Evolutionary conservation across 2,113 vertebrate genomes (phyloP).

Genomic region (Pituophis catenifer): DNA sequence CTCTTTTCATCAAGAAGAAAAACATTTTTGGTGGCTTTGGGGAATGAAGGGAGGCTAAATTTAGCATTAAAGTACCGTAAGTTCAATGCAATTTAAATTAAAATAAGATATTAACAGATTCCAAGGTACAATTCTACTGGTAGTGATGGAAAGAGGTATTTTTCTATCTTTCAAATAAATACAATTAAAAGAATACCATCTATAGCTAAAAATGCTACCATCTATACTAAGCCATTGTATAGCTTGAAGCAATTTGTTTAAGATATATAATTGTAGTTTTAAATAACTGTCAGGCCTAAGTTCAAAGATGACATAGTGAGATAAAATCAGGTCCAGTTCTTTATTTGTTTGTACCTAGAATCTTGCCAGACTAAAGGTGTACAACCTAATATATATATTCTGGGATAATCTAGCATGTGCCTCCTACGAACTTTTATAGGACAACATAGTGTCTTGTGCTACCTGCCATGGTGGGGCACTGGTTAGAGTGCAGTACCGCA

Average conservation of each 20-base stretch:
- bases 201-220: background rate
- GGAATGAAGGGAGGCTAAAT: background rate
- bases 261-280: background rate
- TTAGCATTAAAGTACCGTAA: background rate
- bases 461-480: too few species aligned
- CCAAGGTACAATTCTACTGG: background rate
- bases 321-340: too few species aligned
- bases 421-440: too few species aligned
- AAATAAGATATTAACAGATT: slow-evolving; percentile 16
- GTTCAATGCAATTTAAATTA: background rate
- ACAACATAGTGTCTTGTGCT: too few species aligned
- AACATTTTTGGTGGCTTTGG: background rate
- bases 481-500: too few species aligned
- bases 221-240: slow-evolving; percentile 18
- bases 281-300: background rate
- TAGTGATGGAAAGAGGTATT: slow-evolving; percentile 3
- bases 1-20: background rate
- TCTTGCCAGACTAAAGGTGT: too few species aligned
- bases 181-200: slow-evolving; percentile 4
- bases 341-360: too few species aligned
- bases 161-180: slow-evolving; percentile 29
- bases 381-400: too few species aligned
- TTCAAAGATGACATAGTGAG: too few species aligned
- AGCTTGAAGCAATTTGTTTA: background rate
- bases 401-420: too few species aligned